phyloP scores from a whole-genome alignment of 2,888 invertebrate species.

The Perizoma flavofasciatum region DNA sequence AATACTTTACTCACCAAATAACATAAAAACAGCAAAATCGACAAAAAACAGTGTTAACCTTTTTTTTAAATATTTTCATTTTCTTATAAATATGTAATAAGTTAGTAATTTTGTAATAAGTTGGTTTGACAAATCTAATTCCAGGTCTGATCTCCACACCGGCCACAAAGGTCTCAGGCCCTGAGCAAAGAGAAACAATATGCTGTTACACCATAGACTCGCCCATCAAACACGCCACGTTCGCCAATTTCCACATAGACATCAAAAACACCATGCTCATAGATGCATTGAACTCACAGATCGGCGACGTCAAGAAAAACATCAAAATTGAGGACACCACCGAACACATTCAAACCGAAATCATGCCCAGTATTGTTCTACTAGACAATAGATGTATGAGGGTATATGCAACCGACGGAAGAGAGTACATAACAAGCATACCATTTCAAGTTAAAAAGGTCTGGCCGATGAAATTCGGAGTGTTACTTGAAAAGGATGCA shows the following conservation, averaged over 20 bases:
- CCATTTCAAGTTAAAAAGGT: constrained; percentile 92
- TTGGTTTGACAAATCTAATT: background rate
- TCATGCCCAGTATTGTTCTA: constrained; percentile 87
- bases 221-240: constrained; percentile 92
- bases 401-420: constrained; percentile 91
- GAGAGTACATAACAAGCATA: constrained; percentile 91
- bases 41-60: too few species aligned
- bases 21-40: too few species aligned
- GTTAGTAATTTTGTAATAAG: too few species aligned
- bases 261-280: constrained; percentile 83
- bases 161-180: constrained; percentile 73
- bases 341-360: constrained; percentile 77
- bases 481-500: constrained; percentile 90
- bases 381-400: constrained; percentile 90
- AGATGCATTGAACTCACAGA: constrained; percentile 77
- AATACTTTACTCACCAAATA: too few species aligned
- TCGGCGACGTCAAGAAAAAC: constrained; percentile 75
- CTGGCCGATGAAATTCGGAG: constrained; percentile 94
- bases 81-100: too few species aligned
- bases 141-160: constrained; percentile 80
- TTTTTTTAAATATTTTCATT: too few species aligned
- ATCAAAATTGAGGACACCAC: constrained; percentile 78
- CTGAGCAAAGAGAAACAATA: constrained; percentile 83
- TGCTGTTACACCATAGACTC: constrained; percentile 92
- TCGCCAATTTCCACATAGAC: constrained; percentile 85